Evolutionary conservation across 2,797 vertebrate genomes (phyloP), one percentile per base, ranked within the genome.

Genomic region (Triplophysa bombifrons): DNA sequence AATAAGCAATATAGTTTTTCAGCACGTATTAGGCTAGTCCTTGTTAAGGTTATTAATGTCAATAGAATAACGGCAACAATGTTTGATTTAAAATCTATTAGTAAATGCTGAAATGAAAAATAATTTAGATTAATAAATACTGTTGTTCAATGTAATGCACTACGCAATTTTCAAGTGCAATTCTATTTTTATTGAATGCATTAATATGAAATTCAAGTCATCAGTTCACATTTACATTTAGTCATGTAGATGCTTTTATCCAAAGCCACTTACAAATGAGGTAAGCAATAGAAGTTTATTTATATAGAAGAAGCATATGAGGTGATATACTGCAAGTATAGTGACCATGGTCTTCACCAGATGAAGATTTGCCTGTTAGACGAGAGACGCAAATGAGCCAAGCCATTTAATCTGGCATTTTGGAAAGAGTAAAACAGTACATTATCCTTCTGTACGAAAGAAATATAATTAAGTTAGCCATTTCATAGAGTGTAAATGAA

Each of bases 401-500:
- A 56, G n/a, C 60, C 58, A n/a, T 63, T 58, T 63, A 30, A 30
- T 38, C 10, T 63, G 64, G 38, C 22, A 53, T 48, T 71, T 48
- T 38, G 41, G 19, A 12, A 16, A 25, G 3, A 7, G 27, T 25
- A 61, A 60, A 41, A 14, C 3, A 11, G 34, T 56, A 66, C 11
- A 30, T 12, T 65, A 20, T 78, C 2, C 19, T 67, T n/a, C 27
- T 60, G 9, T 10, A n/a, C 71, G 10, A 7, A 69, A 7, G 8
- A 74, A 41, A 41, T 17, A 20, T 73, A 25, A 80, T 68, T 22
- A 69, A 78, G 41, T 56, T 20, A 44, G 46, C 38, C 19, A n/a
- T 48, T 76, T 20, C 38, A 61, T 12, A 19, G 55, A 82, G 60
- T 72, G 69, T 80, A 61, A 78, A 82, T 38, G 38, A 72, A 55